Evolutionary conservation across 2,888 invertebrate genomes (phyloP).

Genomic region (Torymus tubicola): DNA sequence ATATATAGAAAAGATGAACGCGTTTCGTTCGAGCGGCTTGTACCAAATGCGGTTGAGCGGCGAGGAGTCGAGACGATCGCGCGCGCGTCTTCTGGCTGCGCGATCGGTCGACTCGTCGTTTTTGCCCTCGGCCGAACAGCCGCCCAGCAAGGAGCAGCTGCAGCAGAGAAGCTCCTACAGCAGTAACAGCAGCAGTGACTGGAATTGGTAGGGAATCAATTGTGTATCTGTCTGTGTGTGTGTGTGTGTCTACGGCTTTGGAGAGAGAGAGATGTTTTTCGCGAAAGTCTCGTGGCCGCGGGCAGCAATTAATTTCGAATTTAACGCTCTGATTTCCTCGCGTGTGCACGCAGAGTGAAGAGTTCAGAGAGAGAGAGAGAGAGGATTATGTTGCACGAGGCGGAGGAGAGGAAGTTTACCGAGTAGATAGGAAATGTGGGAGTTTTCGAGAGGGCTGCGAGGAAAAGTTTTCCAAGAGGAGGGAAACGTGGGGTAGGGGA

Average conservation of each 20-base stretch:
- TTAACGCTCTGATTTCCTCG: too few species aligned
- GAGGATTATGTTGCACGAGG: too few species aligned
- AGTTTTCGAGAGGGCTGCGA: too few species aligned
- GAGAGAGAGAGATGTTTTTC: too few species aligned
- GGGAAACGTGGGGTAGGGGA: too few species aligned
- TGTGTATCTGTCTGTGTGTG: not conserved
- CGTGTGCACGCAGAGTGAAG: too few species aligned
- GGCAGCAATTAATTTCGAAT: too few species aligned
- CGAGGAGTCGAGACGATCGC: slow-evolving; percentile 51
- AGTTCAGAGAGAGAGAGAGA: too few species aligned
- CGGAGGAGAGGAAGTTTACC: too few species aligned
- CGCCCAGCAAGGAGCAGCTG: not conserved
- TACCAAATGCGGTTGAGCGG: slow-evolving; percentile 55
- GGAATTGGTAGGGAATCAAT: slow-evolving; percentile 30
- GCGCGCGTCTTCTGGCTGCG: slow-evolving; percentile 52
- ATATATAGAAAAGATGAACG: slow-evolving; percentile 46
- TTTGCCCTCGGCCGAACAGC: slow-evolving; percentile 11
- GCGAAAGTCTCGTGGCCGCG: too few species aligned
- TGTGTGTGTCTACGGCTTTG: not conserved
- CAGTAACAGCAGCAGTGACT: slow-evolving; percentile 16
- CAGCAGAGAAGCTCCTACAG: slow-evolving; percentile 1
- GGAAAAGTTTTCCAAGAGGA: too few species aligned
- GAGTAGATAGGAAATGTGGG: too few species aligned
- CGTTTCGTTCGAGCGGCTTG: slow-evolving; percentile 54
- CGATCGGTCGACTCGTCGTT: slow-evolving; percentile 50